Evolutionary conservation across 2,113 vertebrate genomes (phyloP).

Genomic region (Raja brachyura): DNA sequence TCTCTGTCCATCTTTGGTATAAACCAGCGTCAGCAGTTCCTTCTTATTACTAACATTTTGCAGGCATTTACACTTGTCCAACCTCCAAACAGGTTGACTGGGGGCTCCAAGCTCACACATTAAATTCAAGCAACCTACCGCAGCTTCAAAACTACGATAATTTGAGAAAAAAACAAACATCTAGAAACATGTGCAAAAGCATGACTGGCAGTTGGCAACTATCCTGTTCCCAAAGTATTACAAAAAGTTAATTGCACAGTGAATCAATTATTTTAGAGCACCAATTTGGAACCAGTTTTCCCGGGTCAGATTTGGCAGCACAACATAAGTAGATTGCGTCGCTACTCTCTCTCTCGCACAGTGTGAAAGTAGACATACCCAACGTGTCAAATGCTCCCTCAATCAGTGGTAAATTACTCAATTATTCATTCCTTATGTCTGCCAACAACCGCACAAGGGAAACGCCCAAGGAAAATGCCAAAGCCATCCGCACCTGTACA

Average conservation of each 20-base stretch:
- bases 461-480: neutral
- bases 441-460: slow-evolving; percentile 4
- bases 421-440: neutral
- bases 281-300: too few relatives aligned
- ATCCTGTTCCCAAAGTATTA: too few relatives aligned
- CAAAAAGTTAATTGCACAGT: too few relatives aligned
- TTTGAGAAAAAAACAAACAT: neutral
- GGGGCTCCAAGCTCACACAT: neutral
- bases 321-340: neutral
- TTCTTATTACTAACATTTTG: neutral
- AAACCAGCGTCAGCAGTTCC: too few relatives aligned
- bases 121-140: neutral
- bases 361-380: neutral
- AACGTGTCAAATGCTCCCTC: neutral
- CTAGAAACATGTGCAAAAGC: too few relatives aligned
- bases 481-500: neutral
- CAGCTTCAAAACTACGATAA: neutral
- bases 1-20: too few relatives aligned
- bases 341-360: neutral
- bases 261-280: too few relatives aligned
- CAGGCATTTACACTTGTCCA: neutral
- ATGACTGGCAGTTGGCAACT: too few relatives aligned
- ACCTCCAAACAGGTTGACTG: neutral
- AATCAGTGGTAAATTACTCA: neutral
- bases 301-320: neutral